Evolutionary conservation across 2,888 invertebrate genomes (phyloP), one percentile per base, ranked within the genome.

Genomic region (Tiphia femorata): DNA sequence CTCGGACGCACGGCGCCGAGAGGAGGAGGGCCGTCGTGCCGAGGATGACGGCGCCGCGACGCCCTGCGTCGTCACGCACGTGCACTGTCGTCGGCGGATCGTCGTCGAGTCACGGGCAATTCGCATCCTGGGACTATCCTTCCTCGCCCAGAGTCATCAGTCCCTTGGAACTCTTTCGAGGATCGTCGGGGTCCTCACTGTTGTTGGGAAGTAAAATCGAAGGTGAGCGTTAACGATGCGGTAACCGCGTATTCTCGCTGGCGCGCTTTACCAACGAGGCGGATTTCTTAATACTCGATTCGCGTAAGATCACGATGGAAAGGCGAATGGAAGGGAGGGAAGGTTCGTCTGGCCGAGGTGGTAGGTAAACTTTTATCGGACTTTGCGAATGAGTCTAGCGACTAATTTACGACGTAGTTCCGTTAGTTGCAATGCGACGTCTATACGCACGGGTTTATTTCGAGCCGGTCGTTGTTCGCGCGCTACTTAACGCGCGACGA

Each of bases 21-120:
- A n/a, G 40, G 41, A 49, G 43, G 43, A 55, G 51, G 41, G 60
- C 30, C 58, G 50, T 12, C 62, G 53, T 5, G 25, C 25, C 8
- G 25, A 25, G 25, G 5, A 25, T 25, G 25, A 25, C n/a, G n/a
- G n/a, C n/a, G 33, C 3, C n/a, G 1, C 33, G 33, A 33, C 14
- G 33, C 33, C 14, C 33, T 25, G 42, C 58, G 56, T 65, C 55
- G 64, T 49, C 21, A 46, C 49, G 59, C 72, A 72, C 69, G 72
- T 70, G 69, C 59, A 71, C 66, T 71, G 58, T 29, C 61, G 61
- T 54, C 62, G 53, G 53, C n/a, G n/a, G n/a, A n/a, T n/a, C n/a
- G 42, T 40, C 56, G 72, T 58, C 58, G 51, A 55, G 55, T 69
- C 69, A 65, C 68, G 60, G 63, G 58, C 65, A 62, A 70, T 66